Evolutionary conservation across 2,797 vertebrate genomes (phyloP).

Genomic region (Odontamblyopus lacepedii): DNA sequence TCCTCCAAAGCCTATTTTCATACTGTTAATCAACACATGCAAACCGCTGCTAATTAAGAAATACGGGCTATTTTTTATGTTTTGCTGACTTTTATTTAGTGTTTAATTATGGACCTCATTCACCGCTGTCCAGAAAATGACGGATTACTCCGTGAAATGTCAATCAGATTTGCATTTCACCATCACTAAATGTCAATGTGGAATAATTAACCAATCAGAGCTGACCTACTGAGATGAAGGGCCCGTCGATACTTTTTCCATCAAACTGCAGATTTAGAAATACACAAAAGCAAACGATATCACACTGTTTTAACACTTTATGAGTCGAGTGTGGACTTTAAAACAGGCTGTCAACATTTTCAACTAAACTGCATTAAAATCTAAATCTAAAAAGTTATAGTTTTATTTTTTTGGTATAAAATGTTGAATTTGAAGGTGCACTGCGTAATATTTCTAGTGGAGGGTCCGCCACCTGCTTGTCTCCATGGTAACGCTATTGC

Average conservation of each 20-base stretch:
- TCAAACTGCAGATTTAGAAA: neutral
- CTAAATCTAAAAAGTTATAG: too few relatives aligned
- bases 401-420: too few relatives aligned
- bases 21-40: neutral
- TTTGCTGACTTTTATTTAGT: neutral
- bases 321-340: neutral
- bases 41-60: conserved; percentile 8
- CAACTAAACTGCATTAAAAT: neutral
- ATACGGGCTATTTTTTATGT: neutral
- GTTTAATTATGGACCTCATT: neutral
- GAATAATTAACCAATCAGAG: conserved; percentile 15
- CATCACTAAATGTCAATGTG: conserved; percentile 3
- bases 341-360: neutral
- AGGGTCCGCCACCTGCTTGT: too few relatives aligned
- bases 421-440: too few relatives aligned
- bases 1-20: too few relatives aligned
- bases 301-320: neutral
- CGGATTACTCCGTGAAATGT: conserved; percentile 2
- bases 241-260: neutral
- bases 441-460: too few relatives aligned
- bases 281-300: neutral
- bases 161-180: conserved; percentile 11
- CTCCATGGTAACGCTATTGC: too few relatives aligned
- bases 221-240: conserved; percentile 8
- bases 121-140: neutral